Percentiles rank a stretch among this genome's conserved stretches.
These are phyloP conservation scores for Megalops atlanticus DNA, from an alignment of 2,113 vertebrate species.

Conservation along the genomic window DNA sequence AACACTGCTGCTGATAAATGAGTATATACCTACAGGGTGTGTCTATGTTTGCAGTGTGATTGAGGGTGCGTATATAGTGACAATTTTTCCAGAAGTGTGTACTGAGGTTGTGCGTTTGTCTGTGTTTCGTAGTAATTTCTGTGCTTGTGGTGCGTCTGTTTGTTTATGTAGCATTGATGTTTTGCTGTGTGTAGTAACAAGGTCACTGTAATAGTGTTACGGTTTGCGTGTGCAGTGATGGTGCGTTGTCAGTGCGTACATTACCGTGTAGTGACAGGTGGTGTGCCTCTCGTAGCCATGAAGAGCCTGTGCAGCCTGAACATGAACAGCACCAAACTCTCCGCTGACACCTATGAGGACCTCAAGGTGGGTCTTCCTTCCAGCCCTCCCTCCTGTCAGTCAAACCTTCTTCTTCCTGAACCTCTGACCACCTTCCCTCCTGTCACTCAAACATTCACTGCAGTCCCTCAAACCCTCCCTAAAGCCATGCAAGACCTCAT, in stretches of 20 bases:
- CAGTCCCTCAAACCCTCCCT: too few relatives aligned
- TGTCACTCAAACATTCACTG: too few relatives aligned
- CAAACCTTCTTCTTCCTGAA: neutral
- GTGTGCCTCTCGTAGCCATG: slow-evolving; percentile 79
- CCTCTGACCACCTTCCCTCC: too few relatives aligned
- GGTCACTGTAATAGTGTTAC: too few relatives aligned
- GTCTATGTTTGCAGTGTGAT: too few relatives aligned
- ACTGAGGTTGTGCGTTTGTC: too few relatives aligned
- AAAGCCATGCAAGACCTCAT: too few relatives aligned
- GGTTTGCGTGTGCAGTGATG: neutral
- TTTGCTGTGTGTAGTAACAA: too few relatives aligned
- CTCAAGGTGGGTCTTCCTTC: slow-evolving; percentile 80
- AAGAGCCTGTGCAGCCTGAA: slow-evolving; percentile 98
- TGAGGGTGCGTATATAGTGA: too few relatives aligned
- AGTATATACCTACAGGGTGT: too few relatives aligned
- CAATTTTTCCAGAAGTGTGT: too few relatives aligned
- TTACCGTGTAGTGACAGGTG: neutral
- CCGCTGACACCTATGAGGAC: slow-evolving; percentile 97
- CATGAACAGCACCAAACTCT: slow-evolving; percentile 99
- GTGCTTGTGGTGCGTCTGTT: neutral
- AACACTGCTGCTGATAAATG: too few relatives aligned
- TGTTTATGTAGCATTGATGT: neutral
- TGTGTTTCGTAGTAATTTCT: neutral
- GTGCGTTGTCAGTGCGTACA: neutral
- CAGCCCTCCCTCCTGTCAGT: neutral